A percentile compares a stretch with the other conserved stretches of the same genome.
Conservation (phyloP, 2,113 vertebrate genomes). For the Microcebus lehilahytsara region DNA sequence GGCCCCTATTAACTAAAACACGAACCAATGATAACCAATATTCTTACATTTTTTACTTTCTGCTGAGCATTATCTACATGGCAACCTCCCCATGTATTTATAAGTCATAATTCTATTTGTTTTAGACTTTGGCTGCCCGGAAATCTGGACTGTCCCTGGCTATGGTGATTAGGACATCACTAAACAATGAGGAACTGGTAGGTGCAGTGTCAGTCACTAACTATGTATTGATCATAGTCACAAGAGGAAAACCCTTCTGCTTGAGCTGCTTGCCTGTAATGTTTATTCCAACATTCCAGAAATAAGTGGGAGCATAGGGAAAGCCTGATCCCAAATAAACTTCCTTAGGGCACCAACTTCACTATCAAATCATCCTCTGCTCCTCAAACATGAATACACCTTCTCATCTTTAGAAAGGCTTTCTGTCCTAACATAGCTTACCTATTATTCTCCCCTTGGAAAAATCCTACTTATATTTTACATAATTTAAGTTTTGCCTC, state of each 20-base stretch:
- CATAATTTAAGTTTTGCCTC: neutral
- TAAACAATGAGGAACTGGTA: slow-evolving; percentile 98
- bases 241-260: neutral
- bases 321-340: neutral
- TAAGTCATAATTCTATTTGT: slow-evolving; percentile 33
- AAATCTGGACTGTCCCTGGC: slow-evolving; percentile 98
- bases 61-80: neutral
- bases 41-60: neutral
- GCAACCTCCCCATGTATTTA: neutral
- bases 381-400: neutral
- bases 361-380: neutral
- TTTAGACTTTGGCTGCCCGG: slow-evolving; percentile 95
- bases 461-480: neutral
- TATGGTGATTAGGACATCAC: slow-evolving; percentile 94
- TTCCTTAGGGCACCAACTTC: neutral
- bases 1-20: neutral
- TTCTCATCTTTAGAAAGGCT: neutral
- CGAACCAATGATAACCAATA: neutral
- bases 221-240: neutral
- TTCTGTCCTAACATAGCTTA: neutral
- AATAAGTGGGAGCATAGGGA: neutral
- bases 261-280: neutral
- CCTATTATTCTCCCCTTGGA: neutral
- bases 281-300: neutral
- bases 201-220: slow-evolving; percentile 74